Evolutionary conservation across 2,113 vertebrate species (phyloP), one percentile per base, ranked within the genome.

Genomic region (Progne subis): DNA sequence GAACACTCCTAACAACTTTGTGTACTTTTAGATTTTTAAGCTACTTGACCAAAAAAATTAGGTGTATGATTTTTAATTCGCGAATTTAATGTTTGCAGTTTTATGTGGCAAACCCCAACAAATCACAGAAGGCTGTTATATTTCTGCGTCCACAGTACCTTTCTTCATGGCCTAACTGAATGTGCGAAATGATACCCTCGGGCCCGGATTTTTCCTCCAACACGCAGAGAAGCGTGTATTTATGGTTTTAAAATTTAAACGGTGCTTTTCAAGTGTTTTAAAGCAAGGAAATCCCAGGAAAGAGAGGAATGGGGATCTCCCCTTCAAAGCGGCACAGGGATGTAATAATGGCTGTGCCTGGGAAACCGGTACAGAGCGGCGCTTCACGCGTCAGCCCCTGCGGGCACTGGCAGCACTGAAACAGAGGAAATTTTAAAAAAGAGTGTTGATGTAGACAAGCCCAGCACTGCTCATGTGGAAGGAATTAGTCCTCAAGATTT

Each of bases 291-390:
- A 56, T 88, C 59, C 50, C 55, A 67, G 55, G n/a, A 43, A 82
- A 75, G 39, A 34, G 39, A 28, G 53, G 72, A 69, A 3, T 8
- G 21, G 12, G 28, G 61, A 18, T 86, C 47, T 92, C 29, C 43
- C 18, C 5, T 55, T 77, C 0, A 0, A 32, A 29, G 28, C 1
- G 0, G 29, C 3, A 0, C 5, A 25, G 21, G 24, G 49, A 29
- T 4, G 0, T 49, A 52, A 17, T 44, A 44, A 24, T 56, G 57
- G 52, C 86, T 53, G 61, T 50, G 87, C 75, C 71, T 95, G 88
- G 88, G 94, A 94, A 94, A 37, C 68, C 44, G 79, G 59, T 86
- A 14, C 9, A 24, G 68, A 90, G 59, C 46, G 6, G 61, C 50
- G 3, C 61, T 69, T 90, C 46, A 23, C 1, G 0, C 14, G 6